Evolutionary conservation across 2,888 invertebrate species (phyloP), one percentile per base, ranked within the genome.

Genomic region (Erannis defoliaria): DNA sequence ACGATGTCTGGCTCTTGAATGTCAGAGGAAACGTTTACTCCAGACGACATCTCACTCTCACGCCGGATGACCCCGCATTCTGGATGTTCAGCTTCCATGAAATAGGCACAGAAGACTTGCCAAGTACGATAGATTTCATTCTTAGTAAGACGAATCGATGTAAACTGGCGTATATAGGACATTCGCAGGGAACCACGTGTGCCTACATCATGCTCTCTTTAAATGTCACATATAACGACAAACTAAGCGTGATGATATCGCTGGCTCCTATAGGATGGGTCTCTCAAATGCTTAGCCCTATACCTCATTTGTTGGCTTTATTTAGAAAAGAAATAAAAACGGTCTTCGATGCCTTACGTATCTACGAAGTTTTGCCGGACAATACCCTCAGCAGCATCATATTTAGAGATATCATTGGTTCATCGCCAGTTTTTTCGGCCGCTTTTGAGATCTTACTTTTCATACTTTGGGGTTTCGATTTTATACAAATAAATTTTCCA

Each of bases 91-190:
- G 95, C 68, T 96, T 94, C 94, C 94, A 96, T 75, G 95, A 97
- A 73, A 95, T 96, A 82, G 96, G 95, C 0, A 76, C 85, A 31
- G 93, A 94, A 74, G 97, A 97, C 78, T 72, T 96, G 4, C 95
- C 96, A 2, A 95, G 95, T 0, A 94, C 94, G 87, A 93, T 57
- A 5, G 57, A 57, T 33, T 33, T 18, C 10, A 50, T 50, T 9
- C 42, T 33, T 5, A 26, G 14, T 4, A 21, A 35, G 23, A 43
- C 57, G 6, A 14, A 29, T 1, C 9, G 8, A 14, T 6, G 6
- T 1, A 49, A 57, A 5, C 9, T 57, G 21, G 40, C 42, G 10
- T 42, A 42, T 10, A 14, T 57, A 5, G 57, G 57, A 6, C 49
- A 57, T 33, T 57, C 57, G 1, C 49, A 57, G 26, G 57, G 57